Base-by-base conservation (phyloP, 2,797 vertebrate genomes). In the Anableps anableps region DNA sequence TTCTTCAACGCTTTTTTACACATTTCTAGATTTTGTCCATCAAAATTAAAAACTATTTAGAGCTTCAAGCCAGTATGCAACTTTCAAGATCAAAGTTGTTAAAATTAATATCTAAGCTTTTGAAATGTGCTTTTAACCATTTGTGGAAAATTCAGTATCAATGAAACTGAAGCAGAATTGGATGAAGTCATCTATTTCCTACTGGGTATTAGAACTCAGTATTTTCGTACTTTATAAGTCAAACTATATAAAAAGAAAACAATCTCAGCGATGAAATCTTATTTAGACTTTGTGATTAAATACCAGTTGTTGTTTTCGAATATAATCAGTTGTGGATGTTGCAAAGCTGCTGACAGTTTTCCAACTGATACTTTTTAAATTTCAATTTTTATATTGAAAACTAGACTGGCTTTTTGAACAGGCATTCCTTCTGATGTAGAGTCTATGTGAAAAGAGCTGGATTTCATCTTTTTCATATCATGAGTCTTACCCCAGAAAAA, bases 381-480 rank as follows among this genome's bases (percentile, higher is more conserved):
- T 4, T 29, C 23, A 55, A 47, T 23, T 64, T 26, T 47, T 4
- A 19, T 21, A 36, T 23, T 6, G 6, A 13, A 23, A 48, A 34
- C 31, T 64, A 47, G 29, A 48, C 11, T 9, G 4, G 1, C 23
- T 71, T 47, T 62, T 62, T 19, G 13, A 76, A 47, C 29, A 72
- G 19, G 50, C 21, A 13, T 62, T 62, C 38, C 55, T 72, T 6
- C 47, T 48, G 50, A 74, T 76, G 34, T 45, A 79, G 50, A 75
- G 81, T 51, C 38, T 31, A 16, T 74, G 19, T 83, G 66, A 84
- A 74, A 51, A 48, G 55, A 72, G 74, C 51, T 36, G 3, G 75
- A 80, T 80, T 64, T 86, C 45, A 83, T 83, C 79, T 81, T 71
- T 36, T 38, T 85, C 75, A 45, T 78, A 74, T 85, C 80, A 77